phyloP scores from a whole-genome alignment of 1,140 invertebrate genomes.

The Dysdera silvatica region DNA sequence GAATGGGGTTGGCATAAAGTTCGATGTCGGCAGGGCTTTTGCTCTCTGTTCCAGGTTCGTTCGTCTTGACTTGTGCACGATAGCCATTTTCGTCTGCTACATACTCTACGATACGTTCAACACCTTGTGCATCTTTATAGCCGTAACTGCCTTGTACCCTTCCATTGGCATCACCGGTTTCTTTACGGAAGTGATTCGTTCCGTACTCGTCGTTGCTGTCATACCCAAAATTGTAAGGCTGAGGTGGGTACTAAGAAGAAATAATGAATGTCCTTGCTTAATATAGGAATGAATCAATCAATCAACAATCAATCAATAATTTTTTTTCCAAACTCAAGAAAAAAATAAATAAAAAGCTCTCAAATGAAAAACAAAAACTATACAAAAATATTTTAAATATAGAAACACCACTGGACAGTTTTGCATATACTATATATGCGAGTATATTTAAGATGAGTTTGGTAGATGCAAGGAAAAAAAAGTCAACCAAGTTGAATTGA shows the following conservation, averaged over 20 bases:
- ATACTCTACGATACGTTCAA: conserved; percentile 76
- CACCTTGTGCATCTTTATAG: conserved; percentile 67
- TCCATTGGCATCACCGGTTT: conserved; percentile 67
- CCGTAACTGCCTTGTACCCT: conserved; percentile 80
- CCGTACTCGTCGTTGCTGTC: conserved; percentile 25
- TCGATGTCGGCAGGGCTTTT: conserved; percentile 27
- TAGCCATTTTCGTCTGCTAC: conserved; percentile 71
- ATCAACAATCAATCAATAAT: no score
- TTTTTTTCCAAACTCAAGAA: no score
- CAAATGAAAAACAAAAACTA: no score
- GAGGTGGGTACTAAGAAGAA: conserved; percentile 30
- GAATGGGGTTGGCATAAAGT: conserved; percentile 22
- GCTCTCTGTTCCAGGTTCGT: conserved; percentile 29
- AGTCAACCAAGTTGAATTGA: no score
- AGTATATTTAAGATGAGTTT: no score
- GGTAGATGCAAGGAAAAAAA: no score
- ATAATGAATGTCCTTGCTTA: no score
- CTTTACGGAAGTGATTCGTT: conserved; percentile 38
- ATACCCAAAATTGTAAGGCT: conserved; percentile 31
- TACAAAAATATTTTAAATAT: no score
- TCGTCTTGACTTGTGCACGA: conserved; percentile 31
- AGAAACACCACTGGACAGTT: no score
- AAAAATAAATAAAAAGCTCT: no score
- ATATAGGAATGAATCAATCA: no score
- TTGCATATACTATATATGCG: no score